Evolutionary conservation across 2,888 invertebrate genomes (phyloP).

Genomic region (Chelonus formosanus): DNA sequence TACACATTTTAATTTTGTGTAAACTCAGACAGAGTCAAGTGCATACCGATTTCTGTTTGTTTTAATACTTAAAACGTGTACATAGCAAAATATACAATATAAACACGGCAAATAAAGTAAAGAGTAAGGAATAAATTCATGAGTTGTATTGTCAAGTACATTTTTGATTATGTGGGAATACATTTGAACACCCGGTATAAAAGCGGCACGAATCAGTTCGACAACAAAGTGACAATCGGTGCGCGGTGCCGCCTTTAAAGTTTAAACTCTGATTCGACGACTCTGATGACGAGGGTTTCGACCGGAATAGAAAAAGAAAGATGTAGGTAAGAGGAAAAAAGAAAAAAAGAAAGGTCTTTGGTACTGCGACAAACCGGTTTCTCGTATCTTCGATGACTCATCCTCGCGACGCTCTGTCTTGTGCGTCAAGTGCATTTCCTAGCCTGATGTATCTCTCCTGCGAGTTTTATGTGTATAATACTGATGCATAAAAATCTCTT

Average conservation of each 20-base stretch:
- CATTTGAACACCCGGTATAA: constrained; percentile 38
- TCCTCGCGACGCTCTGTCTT: constrained; percentile 47
- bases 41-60: too few relatives aligned
- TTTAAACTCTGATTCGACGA: constrained; percentile 39
- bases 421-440: constrained; percentile 64
- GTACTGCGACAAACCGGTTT: constrained; percentile 60
- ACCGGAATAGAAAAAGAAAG: constrained; percentile 51
- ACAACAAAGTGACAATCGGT: constrained; percentile 53
- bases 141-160: constrained; percentile 3
- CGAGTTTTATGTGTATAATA: too few relatives aligned
- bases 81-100: too few relatives aligned
- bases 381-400: constrained; percentile 63
- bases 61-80: too few relatives aligned
- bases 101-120: background rate
- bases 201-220: constrained; percentile 33
- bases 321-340: constrained; percentile 27
- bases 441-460: constrained; percentile 48
- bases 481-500: too few relatives aligned
- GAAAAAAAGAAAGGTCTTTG: constrained; percentile 25
- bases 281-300: constrained; percentile 35
- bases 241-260: constrained; percentile 39
- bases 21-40: too few relatives aligned
- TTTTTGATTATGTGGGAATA: background rate
- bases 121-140: constrained; percentile 1
- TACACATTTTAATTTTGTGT: too few relatives aligned